Conservation (phyloP, 1,140 invertebrate genomes). For the Centruroides sculpturatus region DNA sequence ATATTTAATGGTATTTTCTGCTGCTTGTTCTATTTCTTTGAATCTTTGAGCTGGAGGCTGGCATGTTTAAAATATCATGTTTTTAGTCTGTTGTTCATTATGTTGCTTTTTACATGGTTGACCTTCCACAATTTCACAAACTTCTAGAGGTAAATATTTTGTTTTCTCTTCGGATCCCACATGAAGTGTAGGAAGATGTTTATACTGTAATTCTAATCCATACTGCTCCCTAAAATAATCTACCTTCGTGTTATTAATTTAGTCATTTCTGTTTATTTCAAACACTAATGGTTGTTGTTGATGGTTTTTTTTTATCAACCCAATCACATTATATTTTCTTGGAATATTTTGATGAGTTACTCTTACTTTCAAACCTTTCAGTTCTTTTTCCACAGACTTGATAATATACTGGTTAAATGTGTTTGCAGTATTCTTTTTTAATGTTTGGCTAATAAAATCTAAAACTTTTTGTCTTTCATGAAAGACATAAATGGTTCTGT, state of each 20-base stretch:
- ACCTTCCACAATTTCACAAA: conserved; percentile 22
- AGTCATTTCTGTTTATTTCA: background rate
- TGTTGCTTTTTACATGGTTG: conserved; percentile 19
- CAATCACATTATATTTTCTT: conserved; percentile 1
- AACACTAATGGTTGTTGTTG: background rate
- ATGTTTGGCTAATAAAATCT: background rate
- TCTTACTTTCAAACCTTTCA: conserved; percentile 8
- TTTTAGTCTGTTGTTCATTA: background rate
- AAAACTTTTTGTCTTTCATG: background rate
- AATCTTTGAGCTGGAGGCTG: conserved; percentile 21
- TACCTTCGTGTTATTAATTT: background rate
- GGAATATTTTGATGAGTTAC: conserved; percentile 10
- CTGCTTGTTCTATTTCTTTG: background rate
- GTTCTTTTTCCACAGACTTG: no score
- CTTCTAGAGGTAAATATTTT: conserved; percentile 25
- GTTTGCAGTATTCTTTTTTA: background rate
- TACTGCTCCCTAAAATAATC: conserved; percentile 5
- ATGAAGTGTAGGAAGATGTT: conserved; percentile 23
- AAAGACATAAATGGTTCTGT: conserved; percentile 2
- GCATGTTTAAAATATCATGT: conserved; percentile 20
- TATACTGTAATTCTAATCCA: conserved; percentile 11
- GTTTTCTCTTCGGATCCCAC: conserved; percentile 16
- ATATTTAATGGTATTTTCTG: background rate
- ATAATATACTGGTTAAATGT: no score
- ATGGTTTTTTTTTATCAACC: background rate